These are phyloP conservation scores for Phenganax stokvisi DNA, from an alignment of 92 coral and sea anemone species.

Conservation along the genomic window DNA sequence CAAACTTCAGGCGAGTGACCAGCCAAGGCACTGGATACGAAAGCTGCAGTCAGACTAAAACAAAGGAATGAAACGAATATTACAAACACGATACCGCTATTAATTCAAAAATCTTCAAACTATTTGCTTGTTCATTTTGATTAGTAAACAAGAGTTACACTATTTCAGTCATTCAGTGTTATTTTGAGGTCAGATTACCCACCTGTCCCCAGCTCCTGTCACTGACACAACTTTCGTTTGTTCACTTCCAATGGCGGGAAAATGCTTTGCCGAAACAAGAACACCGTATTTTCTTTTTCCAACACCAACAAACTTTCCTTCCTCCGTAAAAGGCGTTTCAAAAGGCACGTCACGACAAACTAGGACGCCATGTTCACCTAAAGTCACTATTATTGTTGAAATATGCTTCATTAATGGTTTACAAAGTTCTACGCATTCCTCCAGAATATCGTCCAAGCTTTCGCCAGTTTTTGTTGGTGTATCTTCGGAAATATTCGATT, in stretches of 20 bases:
- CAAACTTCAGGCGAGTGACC: conserved; percentile 74
- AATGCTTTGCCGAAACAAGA: conserved; percentile 80
- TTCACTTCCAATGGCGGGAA: conserved; percentile 55
- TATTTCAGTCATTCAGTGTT: not conserved
- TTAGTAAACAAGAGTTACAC: conserved; percentile 4
- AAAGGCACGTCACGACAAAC: conserved; percentile 83
- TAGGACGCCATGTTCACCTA: conserved; percentile 83
- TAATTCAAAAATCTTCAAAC: not conserved
- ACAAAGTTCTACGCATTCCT: conserved; percentile 75
- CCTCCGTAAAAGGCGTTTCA: conserved; percentile 72
- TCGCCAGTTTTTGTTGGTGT: conserved; percentile 61
- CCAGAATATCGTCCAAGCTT: conserved; percentile 62
- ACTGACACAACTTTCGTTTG: conserved; percentile 62
- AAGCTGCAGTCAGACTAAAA: conserved; percentile 81
- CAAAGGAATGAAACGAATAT: too few relatives aligned
- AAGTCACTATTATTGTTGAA: conserved; percentile 75
- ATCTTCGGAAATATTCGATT: conserved; percentile 53
- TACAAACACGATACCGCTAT: too few relatives aligned
- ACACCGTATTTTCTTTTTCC: conserved; percentile 47
- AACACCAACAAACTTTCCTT: conserved; percentile 43
- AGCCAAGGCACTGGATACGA: conserved; percentile 62
- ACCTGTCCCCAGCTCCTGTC: conserved; percentile 99
- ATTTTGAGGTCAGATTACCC: conserved; percentile 1
- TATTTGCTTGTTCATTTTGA: not conserved
- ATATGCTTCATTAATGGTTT: conserved; percentile 72